Percentiles rank a stretch among this genome's conserved stretches.
Evolutionary conservation across 2,888 invertebrate species (phyloP).

Genomic region (Xestia c-nigrum): DNA sequence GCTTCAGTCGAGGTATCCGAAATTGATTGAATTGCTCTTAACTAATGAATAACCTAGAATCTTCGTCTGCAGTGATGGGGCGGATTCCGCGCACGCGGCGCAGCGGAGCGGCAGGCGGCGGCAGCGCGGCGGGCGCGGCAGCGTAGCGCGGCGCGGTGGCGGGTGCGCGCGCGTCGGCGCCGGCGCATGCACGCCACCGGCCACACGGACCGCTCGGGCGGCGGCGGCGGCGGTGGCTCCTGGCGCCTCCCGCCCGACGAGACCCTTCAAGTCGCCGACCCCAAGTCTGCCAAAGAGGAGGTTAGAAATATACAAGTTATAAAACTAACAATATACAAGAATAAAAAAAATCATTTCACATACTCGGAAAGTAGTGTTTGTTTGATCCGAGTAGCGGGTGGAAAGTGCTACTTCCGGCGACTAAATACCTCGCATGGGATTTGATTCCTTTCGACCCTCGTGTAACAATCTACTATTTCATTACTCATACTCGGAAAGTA

Average conservation of each 20-base stretch:
- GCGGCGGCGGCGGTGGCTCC: conserved; percentile 92
- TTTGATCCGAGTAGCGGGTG: too few relatives aligned
- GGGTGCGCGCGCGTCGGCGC: conserved; percentile 91
- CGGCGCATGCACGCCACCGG: conserved; percentile 97
- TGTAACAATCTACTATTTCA: too few relatives aligned
- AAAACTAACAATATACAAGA: too few relatives aligned
- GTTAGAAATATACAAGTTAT: conserved; percentile 62
- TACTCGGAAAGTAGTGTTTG: too few relatives aligned
- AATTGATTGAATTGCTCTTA: background rate
- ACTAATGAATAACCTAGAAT: background rate
- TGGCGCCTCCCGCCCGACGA: conserved; percentile 98
- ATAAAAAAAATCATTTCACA: too few relatives aligned
- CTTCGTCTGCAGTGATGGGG: conserved; percentile 52
- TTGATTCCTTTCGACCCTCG: too few relatives aligned
- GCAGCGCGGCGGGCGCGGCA: conserved; percentile 76
- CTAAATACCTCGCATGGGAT: too few relatives aligned
- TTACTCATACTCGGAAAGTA: too few relatives aligned
- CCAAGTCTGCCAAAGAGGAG: conserved; percentile 94
- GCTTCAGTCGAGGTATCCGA: too few relatives aligned
- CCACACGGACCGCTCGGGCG: conserved; percentile 95
- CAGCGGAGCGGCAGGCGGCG: conserved; percentile 67
- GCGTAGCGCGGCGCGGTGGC: conserved; percentile 90
- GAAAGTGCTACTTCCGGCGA: too few relatives aligned
- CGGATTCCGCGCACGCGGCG: conserved; percentile 61
- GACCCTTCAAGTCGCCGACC: conserved; percentile 97